Percentiles rank a stretch among this genome's conserved stretches.
phyloP scores from a whole-genome alignment of 2,113 vertebrate genomes.

The Melozone crissalis region DNA sequence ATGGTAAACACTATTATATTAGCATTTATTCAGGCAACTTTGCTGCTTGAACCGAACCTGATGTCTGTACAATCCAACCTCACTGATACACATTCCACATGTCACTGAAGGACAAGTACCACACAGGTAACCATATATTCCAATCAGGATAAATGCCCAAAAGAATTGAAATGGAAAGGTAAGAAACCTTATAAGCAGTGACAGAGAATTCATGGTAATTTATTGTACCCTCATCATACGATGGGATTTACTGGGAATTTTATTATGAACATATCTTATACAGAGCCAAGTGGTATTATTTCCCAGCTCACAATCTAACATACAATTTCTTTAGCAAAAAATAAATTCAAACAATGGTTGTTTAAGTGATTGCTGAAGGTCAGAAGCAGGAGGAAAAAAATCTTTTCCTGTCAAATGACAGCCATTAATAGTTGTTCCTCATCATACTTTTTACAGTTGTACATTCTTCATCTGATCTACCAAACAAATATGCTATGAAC shows the following conservation, averaged over 20 bases:
- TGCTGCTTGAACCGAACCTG: background rate
- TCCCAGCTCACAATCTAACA: background rate
- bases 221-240: background rate
- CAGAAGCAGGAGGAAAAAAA: background rate
- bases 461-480: background rate
- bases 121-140: background rate
- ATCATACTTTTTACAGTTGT: background rate
- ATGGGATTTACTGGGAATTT: background rate
- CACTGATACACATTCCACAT: fast-evolving
- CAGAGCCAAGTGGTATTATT: background rate
- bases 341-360: background rate
- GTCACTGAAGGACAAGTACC: background rate
- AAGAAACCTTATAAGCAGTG: background rate
- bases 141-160: background rate
- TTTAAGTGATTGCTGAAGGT: background rate
- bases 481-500: background rate
- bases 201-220: background rate
- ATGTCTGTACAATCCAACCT: fast-evolving
- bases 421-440: background rate
- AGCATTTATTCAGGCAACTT: constrained; percentile 10
- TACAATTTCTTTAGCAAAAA: background rate
- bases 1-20: constrained; percentile 18
- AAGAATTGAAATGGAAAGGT: background rate
- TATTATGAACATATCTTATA: background rate
- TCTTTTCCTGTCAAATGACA: background rate